A percentile compares a stretch with the other conserved stretches of the same genome.
Evolutionary conservation across 2,113 vertebrate species (phyloP).

Genomic region (Asarcornis scutulata): DNA sequence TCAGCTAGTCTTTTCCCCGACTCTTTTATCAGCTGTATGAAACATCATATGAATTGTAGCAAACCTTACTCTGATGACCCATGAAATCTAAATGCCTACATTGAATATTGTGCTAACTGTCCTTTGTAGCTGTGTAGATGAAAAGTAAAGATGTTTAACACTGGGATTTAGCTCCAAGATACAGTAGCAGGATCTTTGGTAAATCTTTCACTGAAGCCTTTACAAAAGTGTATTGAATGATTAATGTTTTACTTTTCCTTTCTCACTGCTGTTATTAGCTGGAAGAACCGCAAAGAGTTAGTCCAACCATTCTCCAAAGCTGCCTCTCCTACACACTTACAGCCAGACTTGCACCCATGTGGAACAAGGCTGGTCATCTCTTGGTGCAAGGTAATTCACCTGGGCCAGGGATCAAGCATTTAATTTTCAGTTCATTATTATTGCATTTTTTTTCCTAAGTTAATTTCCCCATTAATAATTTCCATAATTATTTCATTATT

Average conservation of each 20-base stretch:
- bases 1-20: background rate
- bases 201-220: background rate
- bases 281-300: constrained; percentile 75
- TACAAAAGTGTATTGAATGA: background rate
- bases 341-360: constrained; percentile 83
- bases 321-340: constrained; percentile 87
- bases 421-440: background rate
- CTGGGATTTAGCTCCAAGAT: background rate
- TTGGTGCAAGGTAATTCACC: constrained; percentile 82
- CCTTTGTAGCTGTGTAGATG: background rate
- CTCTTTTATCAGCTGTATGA: background rate
- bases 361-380: constrained; percentile 89
- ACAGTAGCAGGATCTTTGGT: background rate
- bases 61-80: accelerated
- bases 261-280: constrained; percentile 76
- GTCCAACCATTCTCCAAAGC: constrained; percentile 80
- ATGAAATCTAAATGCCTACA: background rate
- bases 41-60: background rate
- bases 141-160: background rate
- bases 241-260: background rate
- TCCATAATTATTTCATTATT: background rate
- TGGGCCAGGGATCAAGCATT: background rate
- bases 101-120: background rate
- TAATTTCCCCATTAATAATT: background rate
- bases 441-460: background rate